Conservation (phyloP, 2,888 invertebrate species). For the Erpobdella octoculata region DNA sequence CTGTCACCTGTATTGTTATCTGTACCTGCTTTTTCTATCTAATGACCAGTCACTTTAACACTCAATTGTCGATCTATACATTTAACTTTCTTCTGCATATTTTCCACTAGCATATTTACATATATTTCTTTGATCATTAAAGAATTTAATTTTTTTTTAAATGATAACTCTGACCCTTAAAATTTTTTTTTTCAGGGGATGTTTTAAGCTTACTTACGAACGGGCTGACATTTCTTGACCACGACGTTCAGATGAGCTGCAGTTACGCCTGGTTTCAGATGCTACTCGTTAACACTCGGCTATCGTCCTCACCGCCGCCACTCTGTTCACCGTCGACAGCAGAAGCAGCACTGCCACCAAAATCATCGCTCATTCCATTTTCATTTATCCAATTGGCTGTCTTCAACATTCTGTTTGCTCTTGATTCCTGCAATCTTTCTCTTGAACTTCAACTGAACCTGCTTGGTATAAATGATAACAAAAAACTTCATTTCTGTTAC, state of each 20-base stretch:
- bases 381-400: neutral
- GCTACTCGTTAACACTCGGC: neutral
- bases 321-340: neutral
- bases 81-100: neutral
- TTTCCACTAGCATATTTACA: neutral
- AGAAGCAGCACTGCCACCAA: neutral
- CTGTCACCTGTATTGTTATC: neutral
- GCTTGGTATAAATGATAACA: neutral
- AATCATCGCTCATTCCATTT: neutral
- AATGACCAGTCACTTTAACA: too few relatives aligned
- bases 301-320: neutral
- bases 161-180: too few relatives aligned
- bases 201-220: neutral
- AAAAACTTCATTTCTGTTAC: neutral
- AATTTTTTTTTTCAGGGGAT: conserved; percentile 1
- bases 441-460: conserved; percentile 1
- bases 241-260: conserved; percentile 12
- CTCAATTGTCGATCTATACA: too few relatives aligned
- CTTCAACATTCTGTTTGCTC: neutral
- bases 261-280: conserved; percentile 4
- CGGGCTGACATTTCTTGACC: neutral
- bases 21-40: neutral
- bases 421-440: neutral
- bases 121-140: neutral
- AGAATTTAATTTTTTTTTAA: neutral